Evolutionary conservation across 2,797 vertebrate genomes (phyloP), one percentile per base, ranked within the genome.

Genomic region (Champsocephalus gunnari): DNA sequence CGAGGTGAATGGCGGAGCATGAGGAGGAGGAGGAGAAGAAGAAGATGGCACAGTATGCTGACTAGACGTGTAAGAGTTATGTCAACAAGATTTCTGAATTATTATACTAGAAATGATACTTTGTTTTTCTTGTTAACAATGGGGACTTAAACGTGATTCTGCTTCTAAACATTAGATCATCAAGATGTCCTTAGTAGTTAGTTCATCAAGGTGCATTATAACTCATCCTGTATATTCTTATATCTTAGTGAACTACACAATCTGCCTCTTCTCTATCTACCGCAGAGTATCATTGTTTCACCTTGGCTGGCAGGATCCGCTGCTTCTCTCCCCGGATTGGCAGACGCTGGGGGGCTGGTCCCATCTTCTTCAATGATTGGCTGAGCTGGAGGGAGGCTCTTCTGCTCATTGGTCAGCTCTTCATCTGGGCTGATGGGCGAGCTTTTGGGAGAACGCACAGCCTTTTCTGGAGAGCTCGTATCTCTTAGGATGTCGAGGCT

Each of bases 291-390:
- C 7, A 62, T 10, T 41, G 38, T 38, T 51, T 8, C 9, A 94
- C 94, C 94, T 78, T 91, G 92, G 83, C 47, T 64, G 62, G 77
- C 64, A 32, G 87, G 68, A 61, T 90, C 84, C 48, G 73, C 50
- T n/a, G 76, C 74, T 16, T 91, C 88, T 0, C 34, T 28, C n/a
- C 44, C 73, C 11, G 60, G 67, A 41, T 77, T 71, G 69, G 66
- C 70, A 59, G 83, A 65, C 0, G 28, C 43, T 1, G 79, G 55
- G 4, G 80, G 87, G 70, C 84, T 91, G 56, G 38, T 71, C 10
- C 19, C 88, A 60, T 88, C 86, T 9, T 88, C 88, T 24, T 81
- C 63, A 66, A 50, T 63, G 62, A 86, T 48, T 7, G 89, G 47
- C 32, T 83, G 88, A 66, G 70, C 57, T 3, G 71, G 75, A 79